These are phyloP conservation scores for Hirtodrosophila cameraria DNA, from an alignment of 2,888 invertebrate species.

Conservation along the genomic window DNA sequence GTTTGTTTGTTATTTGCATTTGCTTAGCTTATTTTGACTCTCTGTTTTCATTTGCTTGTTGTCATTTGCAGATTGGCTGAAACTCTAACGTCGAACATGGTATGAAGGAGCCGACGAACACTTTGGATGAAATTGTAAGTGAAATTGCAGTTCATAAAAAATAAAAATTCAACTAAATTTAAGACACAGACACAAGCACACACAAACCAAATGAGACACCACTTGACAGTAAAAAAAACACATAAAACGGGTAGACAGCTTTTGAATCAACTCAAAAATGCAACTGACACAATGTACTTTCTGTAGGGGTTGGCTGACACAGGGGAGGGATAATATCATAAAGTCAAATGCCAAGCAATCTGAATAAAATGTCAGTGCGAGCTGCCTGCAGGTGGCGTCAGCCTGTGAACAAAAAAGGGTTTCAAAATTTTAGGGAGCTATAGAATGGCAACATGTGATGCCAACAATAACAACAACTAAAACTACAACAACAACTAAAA, in stretches of 20 bases:
- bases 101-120: slow-evolving; percentile 94
- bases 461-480: slow-evolving; percentile 11
- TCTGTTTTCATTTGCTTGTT: slow-evolving; percentile 55
- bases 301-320: fast-evolving
- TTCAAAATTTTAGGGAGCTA: slow-evolving; percentile 8
- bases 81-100: slow-evolving; percentile 90
- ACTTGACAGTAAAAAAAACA: slow-evolving; percentile 3
- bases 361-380: slow-evolving; percentile 67
- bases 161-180: slow-evolving; percentile 33
- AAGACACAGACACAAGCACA: slow-evolving; percentile 14
- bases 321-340: slow-evolving; percentile 22
- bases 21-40: slow-evolving; percentile 18
- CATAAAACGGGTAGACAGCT: slow-evolving; percentile 24
- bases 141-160: slow-evolving; percentile 34
- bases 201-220: neutral
- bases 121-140: slow-evolving; percentile 92
- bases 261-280: slow-evolving; percentile 52
- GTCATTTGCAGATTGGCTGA: slow-evolving; percentile 86
- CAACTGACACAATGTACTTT: slow-evolving; percentile 56
- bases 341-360: slow-evolving; percentile 71
- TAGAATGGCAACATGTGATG: slow-evolving; percentile 56
- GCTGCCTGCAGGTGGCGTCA: slow-evolving; percentile 69
- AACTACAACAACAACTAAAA: neutral
- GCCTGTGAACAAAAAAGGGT: slow-evolving; percentile 25
- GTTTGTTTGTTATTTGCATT: slow-evolving; percentile 37